phyloP scores from a whole-genome alignment of 1,140 invertebrate genomes.

The Bombus vancouverensis region DNA sequence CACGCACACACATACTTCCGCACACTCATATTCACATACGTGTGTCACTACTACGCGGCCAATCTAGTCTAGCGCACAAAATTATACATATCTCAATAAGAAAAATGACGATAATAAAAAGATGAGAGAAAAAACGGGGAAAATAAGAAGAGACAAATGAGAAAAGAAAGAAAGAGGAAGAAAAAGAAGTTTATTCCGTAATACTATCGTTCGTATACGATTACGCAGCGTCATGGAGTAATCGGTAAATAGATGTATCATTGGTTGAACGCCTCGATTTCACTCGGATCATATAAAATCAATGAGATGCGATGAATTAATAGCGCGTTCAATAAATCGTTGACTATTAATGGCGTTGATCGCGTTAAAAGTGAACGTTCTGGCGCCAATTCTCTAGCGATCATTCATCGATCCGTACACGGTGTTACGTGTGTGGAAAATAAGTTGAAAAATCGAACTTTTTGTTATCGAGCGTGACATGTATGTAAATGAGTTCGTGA shows the following conservation, averaged over 20 bases:
- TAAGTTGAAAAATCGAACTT: background rate
- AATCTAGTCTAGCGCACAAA: too few species aligned
- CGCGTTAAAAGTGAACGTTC: background rate
- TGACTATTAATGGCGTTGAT: too few species aligned
- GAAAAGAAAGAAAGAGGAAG: background rate
- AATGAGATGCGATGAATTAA: background rate
- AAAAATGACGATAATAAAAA: background rate
- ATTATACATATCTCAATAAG: too few species aligned
- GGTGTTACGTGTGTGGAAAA: background rate
- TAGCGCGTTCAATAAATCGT: background rate
- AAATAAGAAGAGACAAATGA: background rate
- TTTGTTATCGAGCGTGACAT: background rate
- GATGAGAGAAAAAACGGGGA: background rate
- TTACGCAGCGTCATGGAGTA: background rate
- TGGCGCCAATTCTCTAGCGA: background rate
- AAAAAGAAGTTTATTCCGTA: background rate
- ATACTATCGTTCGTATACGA: background rate
- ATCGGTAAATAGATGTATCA: slow-evolving; percentile 10
- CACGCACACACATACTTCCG: too few species aligned
- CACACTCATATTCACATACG: too few species aligned
- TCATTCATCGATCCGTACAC: background rate
- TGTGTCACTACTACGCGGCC: too few species aligned
- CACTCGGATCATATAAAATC: slow-evolving; percentile 10
- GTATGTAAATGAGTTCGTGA: background rate
- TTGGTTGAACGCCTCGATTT: slow-evolving; percentile 26